Percentiles rank a stretch among this genome's conserved stretches.
These are phyloP conservation scores for Drosophila sturtevanti DNA, from an alignment of 1,140 invertebrate species.

Conservation along the genomic window DNA sequence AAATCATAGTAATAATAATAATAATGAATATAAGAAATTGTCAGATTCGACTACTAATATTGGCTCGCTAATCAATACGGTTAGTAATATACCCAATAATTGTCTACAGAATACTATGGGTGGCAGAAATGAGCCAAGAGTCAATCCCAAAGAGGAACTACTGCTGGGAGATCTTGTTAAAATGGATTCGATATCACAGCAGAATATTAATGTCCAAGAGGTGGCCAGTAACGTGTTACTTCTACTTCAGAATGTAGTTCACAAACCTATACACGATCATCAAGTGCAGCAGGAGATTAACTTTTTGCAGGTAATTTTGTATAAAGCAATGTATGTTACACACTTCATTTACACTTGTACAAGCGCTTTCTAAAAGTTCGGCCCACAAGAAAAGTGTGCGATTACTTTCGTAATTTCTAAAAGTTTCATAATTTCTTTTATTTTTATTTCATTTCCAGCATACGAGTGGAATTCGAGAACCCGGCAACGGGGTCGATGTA, in stretches of 20 bases:
- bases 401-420: no score
- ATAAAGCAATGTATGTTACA: neutral
- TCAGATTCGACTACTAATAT: neutral
- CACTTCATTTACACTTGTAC: no score
- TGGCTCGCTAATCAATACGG: neutral
- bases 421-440: neutral
- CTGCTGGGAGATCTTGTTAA: constrained; percentile 21
- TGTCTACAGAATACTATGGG: neutral
- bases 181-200: constrained; percentile 1
- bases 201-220: constrained; percentile 10
- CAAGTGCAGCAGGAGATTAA: constrained; percentile 50
- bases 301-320: constrained; percentile 43
- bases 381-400: no score
- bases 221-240: constrained; percentile 56
- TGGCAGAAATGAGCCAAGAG: neutral
- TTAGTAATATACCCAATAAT: neutral
- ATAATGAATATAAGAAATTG: neutral
- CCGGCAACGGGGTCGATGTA: constrained; percentile 1
- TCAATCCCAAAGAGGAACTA: neutral
- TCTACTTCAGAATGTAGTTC: constrained; percentile 38
- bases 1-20: neutral
- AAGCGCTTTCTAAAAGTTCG: neutral
- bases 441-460: constrained; percentile 2
- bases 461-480: neutral
- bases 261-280: constrained; percentile 43